phyloP scores from a whole-genome alignment of 2,113 vertebrate genomes.

The Lepus timidus region DNA sequence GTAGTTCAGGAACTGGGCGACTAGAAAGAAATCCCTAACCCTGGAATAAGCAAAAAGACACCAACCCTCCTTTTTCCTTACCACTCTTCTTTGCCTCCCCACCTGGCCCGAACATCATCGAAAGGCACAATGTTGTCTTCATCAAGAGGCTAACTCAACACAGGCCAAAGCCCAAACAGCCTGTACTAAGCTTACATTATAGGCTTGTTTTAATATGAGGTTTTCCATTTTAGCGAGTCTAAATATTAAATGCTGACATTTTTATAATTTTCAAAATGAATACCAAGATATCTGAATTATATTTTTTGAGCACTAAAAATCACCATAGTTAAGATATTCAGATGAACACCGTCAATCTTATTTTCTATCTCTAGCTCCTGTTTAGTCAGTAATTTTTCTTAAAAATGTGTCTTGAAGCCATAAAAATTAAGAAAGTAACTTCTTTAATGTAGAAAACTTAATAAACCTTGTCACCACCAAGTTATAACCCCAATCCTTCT shows the following conservation, averaged over 20 bases:
- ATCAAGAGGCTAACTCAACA: neutral
- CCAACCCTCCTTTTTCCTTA: neutral
- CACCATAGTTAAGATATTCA: neutral
- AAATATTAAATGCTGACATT: neutral
- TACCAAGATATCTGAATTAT: conserved; percentile 10
- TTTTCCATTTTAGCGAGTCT: neutral
- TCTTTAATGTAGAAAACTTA: conserved; percentile 26
- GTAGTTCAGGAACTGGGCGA: neutral
- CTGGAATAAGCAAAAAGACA: neutral
- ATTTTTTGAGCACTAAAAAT: conserved; percentile 20
- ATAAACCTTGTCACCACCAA: neutral
- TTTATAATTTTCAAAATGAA: neutral
- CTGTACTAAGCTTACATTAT: neutral
- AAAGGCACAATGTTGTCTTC: neutral
- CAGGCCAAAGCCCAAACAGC: neutral
- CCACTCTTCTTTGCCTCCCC: neutral
- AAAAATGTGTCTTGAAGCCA: neutral
- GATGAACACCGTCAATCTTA: neutral
- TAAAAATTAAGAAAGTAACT: neutral
- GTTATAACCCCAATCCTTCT: neutral
- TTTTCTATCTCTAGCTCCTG: neutral
- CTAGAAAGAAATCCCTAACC: neutral
- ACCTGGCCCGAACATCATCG: neutral
- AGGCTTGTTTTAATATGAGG: neutral
- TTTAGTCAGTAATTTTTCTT: neutral